Conservation (phyloP, 2,113 vertebrate species). For the Nettapus auritus region DNA sequence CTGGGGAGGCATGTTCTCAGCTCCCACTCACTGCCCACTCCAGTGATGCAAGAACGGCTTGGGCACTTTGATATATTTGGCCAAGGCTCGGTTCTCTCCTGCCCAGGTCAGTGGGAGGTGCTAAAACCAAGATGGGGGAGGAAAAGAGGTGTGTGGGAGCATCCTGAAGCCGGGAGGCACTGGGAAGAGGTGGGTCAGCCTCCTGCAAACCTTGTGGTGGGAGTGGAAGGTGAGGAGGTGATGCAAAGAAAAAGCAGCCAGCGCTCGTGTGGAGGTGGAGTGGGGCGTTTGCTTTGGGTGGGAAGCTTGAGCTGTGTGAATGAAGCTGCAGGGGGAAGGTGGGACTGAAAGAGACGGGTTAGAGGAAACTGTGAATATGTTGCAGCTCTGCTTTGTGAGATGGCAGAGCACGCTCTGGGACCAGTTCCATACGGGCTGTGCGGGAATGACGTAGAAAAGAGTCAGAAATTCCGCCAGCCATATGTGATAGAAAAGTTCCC, state of each 20-base stretch:
- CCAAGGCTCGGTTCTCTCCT: background rate
- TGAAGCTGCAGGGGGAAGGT: background rate
- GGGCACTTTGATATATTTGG: background rate
- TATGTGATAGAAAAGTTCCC: background rate
- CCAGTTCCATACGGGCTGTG: background rate
- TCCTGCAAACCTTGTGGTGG: background rate
- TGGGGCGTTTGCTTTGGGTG: background rate
- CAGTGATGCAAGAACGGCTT: background rate
- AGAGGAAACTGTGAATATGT: slow-evolving; percentile 41
- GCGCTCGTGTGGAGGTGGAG: background rate
- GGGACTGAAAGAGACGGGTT: background rate
- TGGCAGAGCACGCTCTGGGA: background rate
- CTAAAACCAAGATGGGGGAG: background rate
- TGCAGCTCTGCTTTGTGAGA: slow-evolving; percentile 11
- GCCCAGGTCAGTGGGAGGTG: slow-evolving; percentile 4
- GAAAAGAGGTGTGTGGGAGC: background rate
- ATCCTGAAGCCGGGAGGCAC: slow-evolving; percentile 16
- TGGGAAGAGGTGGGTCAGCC: slow-evolving; percentile 28
- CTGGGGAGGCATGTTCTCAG: background rate
- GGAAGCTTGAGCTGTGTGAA: background rate
- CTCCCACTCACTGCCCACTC: background rate
- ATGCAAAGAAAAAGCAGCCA: background rate
- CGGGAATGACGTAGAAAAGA: background rate
- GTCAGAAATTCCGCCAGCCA: background rate
- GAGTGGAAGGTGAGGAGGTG: background rate